Evolutionary conservation across 2,888 invertebrate genomes (phyloP), one percentile per base, ranked within the genome.

Genomic region (Tipula helvola): DNA sequence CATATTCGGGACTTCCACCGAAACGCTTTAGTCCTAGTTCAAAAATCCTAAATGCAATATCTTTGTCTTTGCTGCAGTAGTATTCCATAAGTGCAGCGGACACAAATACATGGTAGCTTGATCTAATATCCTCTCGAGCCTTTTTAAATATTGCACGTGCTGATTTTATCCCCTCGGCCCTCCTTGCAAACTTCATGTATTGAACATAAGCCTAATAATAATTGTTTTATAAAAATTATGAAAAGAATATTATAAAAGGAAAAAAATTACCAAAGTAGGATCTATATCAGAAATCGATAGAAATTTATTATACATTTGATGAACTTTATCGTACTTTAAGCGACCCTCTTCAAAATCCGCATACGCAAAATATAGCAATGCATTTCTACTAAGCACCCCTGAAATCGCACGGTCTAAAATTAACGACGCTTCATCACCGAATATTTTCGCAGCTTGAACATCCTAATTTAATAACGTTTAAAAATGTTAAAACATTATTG

Each of bases 81-180:
- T 99, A 99, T 91, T 99, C 99, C 99, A 99, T 99, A 0, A 99
- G 93, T 0, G 99, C 99, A 0, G 99, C 98, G 0, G 98, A 96
- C 0, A 99, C 98, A 91, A 97, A 99, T 83, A 99, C 96, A 91
- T 99, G 98, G 92, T 97, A 97, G 1, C 95, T 95, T 0, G 96
- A 95, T 47, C 95, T 93, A 88, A 89, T 91, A 90, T 99, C 99
- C 90, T 99, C 99, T 36, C 99, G 93, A 0, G 99, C 99, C 88
- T 96, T 93, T 91, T 99, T 99, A 91, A 99, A 99, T 13, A 99
- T 96, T 0, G 95, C 95, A 89, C 99, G 93, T 0, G 99, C 99
- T 0, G 98, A 96, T 91, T 99, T 99, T 88, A 99, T 99, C 36
- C 99, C 99, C 91, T 99, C 99, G 0, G 99, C 98, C 86, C 99